These are phyloP conservation scores for Gallirallus australis DNA, from an alignment of 2,797 vertebrate genomes.

Conservation along the genomic window DNA sequence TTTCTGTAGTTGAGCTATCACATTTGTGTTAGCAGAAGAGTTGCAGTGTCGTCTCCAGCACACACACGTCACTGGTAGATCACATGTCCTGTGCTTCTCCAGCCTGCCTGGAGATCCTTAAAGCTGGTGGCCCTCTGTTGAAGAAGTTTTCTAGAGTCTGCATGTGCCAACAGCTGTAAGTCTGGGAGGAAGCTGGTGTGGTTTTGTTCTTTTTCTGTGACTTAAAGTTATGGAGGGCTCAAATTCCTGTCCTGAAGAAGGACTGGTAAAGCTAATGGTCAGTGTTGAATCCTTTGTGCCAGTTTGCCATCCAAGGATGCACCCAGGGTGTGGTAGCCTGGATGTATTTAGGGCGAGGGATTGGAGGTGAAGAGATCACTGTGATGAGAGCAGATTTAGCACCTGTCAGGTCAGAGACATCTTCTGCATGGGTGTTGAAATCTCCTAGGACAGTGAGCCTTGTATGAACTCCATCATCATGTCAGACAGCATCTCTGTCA, in stretches of 20 bases:
- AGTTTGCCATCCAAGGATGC: background rate
- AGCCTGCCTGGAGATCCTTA: background rate
- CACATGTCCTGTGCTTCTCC: background rate
- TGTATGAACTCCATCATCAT: background rate
- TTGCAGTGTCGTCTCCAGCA: background rate
- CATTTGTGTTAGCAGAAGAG: background rate
- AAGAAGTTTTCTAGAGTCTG: background rate
- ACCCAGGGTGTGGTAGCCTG: background rate
- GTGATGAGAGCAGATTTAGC: slow-evolving; percentile 35
- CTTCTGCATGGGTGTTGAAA: slow-evolving; percentile 6
- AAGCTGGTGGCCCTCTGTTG: background rate
- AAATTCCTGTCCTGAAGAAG: background rate
- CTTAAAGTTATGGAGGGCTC: background rate
- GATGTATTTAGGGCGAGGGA: background rate
- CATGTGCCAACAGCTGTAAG: background rate
- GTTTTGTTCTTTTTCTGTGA: background rate
- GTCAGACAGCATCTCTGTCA: slow-evolving; percentile 41
- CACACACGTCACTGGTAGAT: accelerated
- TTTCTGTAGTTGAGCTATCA: background rate
- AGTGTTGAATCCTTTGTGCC: background rate
- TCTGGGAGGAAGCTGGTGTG: background rate
- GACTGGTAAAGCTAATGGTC: background rate
- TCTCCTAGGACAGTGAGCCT: slow-evolving; percentile 9
- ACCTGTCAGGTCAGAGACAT: slow-evolving; percentile 32
- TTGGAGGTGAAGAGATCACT: background rate